These are phyloP conservation scores for Temnopleurus reevesii DNA, from an alignment of 53 echinoderm and acorn worm genomes.

Conservation along the genomic window DNA sequence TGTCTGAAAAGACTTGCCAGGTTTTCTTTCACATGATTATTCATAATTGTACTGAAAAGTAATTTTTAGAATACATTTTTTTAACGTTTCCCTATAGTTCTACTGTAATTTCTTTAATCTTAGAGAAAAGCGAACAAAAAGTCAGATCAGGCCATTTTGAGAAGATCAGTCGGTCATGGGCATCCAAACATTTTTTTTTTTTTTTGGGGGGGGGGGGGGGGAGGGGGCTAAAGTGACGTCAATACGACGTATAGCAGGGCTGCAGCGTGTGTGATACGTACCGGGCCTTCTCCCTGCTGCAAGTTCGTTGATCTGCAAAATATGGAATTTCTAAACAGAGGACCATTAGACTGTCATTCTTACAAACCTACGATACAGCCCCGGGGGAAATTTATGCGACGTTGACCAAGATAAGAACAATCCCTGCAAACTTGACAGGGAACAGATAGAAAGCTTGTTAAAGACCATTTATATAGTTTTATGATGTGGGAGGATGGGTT, in stretches of 20 bases:
- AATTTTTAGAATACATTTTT: too few species aligned
- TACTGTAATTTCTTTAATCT: too few species aligned
- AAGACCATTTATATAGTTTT: not conserved
- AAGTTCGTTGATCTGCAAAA: constrained; percentile 46
- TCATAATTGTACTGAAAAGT: too few species aligned
- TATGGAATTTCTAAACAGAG: constrained; percentile 47
- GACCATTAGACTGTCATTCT: constrained; percentile 45
- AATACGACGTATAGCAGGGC: not conserved
- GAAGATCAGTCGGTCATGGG: too few species aligned
- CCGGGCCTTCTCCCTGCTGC: constrained; percentile 2
- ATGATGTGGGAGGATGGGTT: not conserved
- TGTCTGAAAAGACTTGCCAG: too few species aligned
- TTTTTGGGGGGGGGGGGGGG: too few species aligned
- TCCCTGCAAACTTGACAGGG: constrained; percentile 19
- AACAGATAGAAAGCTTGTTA: constrained; percentile 8
- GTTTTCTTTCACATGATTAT: too few species aligned
- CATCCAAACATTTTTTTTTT: too few species aligned
- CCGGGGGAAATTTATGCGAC: constrained; percentile 30
- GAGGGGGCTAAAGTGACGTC: not conserved
- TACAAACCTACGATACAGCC: not conserved
- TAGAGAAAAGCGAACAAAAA: too few species aligned
- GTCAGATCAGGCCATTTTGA: too few species aligned
- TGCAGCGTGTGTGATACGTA: not conserved
- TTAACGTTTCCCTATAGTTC: too few species aligned
- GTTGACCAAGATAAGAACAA: not conserved